A percentile compares a stretch with the other conserved stretches of the same genome.
These are phyloP conservation scores for Ptilonorhynchus violaceus DNA, from an alignment of 2,113 vertebrate genomes.

Conservation along the genomic window DNA sequence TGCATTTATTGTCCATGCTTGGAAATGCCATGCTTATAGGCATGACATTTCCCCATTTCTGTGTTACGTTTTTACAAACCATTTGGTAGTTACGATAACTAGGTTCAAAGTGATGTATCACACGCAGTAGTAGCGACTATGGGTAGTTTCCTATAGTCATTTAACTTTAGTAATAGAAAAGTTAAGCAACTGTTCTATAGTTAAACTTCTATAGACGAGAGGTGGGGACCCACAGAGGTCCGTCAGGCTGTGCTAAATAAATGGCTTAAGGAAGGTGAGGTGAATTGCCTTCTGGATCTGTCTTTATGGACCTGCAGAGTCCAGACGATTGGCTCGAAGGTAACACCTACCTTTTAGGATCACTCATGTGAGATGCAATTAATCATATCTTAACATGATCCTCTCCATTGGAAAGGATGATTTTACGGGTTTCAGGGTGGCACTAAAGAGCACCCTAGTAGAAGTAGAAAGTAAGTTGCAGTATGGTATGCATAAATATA, in stretches of 20 bases:
- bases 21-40: background rate
- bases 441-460: fast-evolving
- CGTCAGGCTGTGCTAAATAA: background rate
- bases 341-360: background rate
- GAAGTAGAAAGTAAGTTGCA: background rate
- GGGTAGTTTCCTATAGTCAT: background rate
- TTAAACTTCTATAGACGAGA: background rate
- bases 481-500: background rate
- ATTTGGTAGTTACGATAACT: background rate
- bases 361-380: background rate
- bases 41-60: background rate
- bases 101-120: background rate
- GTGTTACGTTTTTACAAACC: fast-evolving
- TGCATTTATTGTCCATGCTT: background rate
- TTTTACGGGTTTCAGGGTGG: fast-evolving
- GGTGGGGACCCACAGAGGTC: background rate
- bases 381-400: background rate
- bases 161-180: background rate
- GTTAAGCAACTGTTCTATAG: background rate
- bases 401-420: fast-evolving
- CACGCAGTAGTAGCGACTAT: background rate
- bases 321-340: background rate
- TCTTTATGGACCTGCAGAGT: background rate
- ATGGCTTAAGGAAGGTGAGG: background rate
- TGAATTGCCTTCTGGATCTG: background rate